Conservation (phyloP, 1,140 invertebrate genomes). For the Sinonovacula constricta region DNA sequence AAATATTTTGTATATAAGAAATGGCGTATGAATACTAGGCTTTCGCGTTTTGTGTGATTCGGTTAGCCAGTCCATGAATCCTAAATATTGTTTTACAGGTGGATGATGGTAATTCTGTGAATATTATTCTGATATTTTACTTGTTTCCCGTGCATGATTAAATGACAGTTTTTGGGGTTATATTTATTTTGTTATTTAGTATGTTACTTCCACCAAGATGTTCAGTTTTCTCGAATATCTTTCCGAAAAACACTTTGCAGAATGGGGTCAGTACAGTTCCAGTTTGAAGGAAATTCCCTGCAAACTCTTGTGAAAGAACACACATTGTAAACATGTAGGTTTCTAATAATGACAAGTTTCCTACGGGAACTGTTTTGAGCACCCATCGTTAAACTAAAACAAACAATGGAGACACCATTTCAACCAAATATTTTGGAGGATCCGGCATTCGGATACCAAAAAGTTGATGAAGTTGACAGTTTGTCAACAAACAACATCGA, state of each 20-base stretch:
- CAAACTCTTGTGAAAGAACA: slow-evolving; percentile 24
- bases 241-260: not conserved
- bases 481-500: slow-evolving; percentile 46
- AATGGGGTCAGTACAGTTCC: slow-evolving; percentile 47
- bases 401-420: slow-evolving; percentile 1
- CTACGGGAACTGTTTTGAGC: slow-evolving; percentile 3
- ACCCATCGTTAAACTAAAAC: not conserved
- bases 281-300: slow-evolving; percentile 43
- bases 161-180: not conserved
- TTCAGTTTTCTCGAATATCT: not conserved
- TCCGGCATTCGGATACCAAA: not conserved
- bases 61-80: slow-evolving; percentile 34
- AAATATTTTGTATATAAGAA: too few species aligned
- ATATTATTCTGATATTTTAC: not conserved
- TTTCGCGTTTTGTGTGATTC: slow-evolving; percentile 39
- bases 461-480: slow-evolving; percentile 45
- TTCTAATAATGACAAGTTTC: too few species aligned
- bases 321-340: slow-evolving; percentile 31
- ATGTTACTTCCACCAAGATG: not conserved
- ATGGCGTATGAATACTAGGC: slow-evolving; percentile 28
- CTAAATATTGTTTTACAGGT: slow-evolving; percentile 39
- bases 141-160: slow-evolving; percentile 2
- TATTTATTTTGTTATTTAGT: slow-evolving; percentile 7
- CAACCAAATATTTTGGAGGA: not conserved
- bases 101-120: slow-evolving; percentile 27